A percentile compares a stretch with the other conserved stretches of the same genome.
Conservation (phyloP, 2,888 invertebrate species). For the Cordilura impudica region DNA sequence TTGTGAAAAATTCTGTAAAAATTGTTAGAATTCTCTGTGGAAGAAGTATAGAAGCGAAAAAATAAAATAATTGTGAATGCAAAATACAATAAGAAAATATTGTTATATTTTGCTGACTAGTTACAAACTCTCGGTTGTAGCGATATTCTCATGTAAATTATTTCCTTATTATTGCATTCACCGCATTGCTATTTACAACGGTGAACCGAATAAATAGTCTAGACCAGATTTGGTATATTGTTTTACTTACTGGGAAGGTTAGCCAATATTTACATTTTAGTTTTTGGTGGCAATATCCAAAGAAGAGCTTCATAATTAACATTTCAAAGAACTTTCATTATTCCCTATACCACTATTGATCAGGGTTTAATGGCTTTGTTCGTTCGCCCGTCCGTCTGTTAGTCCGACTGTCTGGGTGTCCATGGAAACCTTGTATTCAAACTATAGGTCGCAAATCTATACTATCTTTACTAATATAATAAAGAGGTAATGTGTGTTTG, state of each 20-base stretch:
- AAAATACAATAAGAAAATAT: not conserved
- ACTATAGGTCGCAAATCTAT: too few species aligned
- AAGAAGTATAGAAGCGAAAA: not conserved
- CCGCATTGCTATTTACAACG: not conserved
- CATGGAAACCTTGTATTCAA: too few species aligned
- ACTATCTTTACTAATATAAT: too few species aligned
- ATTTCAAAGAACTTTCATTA: too few species aligned
- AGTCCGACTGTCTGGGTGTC: too few species aligned
- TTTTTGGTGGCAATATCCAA: too few species aligned
- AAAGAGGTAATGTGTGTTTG: too few species aligned
- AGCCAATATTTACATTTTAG: too few species aligned
- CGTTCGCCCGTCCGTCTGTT: too few species aligned
- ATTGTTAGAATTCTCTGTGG: constrained; percentile 73
- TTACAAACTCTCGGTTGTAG: not conserved
- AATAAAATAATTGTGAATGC: not conserved
- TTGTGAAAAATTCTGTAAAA: constrained; percentile 66
- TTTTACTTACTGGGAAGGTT: constrained; percentile 67
- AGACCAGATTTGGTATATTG: constrained; percentile 65
- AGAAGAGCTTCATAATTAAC: too few species aligned
- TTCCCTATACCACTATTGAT: too few species aligned
- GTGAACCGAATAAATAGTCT: constrained; percentile 15
- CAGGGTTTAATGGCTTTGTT: too few species aligned
- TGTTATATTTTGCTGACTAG: not conserved
- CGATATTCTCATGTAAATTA: constrained; percentile 10
- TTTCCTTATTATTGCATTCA: constrained; percentile 25